These are phyloP conservation scores for Polyodon spathula DNA, from an alignment of 2,113 vertebrate genomes.

Conservation along the genomic window DNA sequence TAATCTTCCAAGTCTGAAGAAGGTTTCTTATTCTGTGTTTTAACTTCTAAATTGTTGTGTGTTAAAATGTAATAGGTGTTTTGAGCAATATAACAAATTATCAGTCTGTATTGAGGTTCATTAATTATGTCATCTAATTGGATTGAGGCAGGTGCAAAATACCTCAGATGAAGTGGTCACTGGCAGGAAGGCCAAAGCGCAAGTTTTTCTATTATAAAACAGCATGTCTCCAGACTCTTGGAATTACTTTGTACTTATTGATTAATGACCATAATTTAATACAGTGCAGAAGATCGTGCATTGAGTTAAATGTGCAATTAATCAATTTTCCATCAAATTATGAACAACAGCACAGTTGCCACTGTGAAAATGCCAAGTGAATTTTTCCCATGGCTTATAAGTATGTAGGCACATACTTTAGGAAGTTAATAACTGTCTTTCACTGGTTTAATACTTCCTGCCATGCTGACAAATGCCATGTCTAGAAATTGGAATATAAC, in stretches of 20 bases:
- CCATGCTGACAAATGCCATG: slow-evolving; percentile 80
- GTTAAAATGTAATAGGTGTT: slow-evolving; percentile 72
- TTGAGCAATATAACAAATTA: slow-evolving; percentile 81
- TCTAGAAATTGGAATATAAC: slow-evolving; percentile 77
- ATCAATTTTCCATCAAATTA: slow-evolving; percentile 98
- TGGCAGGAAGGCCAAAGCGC: slow-evolving; percentile 76
- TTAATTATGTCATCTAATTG: slow-evolving; percentile 98
- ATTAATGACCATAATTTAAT: slow-evolving; percentile 99
- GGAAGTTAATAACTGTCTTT: slow-evolving; percentile 84
- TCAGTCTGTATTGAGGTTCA: slow-evolving; percentile 72
- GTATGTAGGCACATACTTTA: slow-evolving; percentile 63
- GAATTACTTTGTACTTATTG: slow-evolving; percentile 98
- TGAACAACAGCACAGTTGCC: slow-evolving; percentile 75
- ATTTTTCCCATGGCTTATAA: slow-evolving; percentile 71
- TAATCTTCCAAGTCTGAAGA: too few species aligned
- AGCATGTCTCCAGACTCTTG: slow-evolving; percentile 93
- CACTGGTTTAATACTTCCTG: slow-evolving; percentile 82
- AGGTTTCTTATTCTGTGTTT: slow-evolving; percentile 5
- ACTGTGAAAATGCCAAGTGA: slow-evolving; percentile 73
- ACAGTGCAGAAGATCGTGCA: slow-evolving; percentile 86
- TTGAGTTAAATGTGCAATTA: slow-evolving; percentile 98
- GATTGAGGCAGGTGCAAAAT: slow-evolving; percentile 88
- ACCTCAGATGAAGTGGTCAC: slow-evolving; percentile 90
- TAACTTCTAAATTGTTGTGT: slow-evolving; percentile 49
- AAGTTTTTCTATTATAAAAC: slow-evolving; percentile 96